phyloP scores from a whole-genome alignment of 2,888 invertebrate genomes.

The Melitaea athalia region DNA sequence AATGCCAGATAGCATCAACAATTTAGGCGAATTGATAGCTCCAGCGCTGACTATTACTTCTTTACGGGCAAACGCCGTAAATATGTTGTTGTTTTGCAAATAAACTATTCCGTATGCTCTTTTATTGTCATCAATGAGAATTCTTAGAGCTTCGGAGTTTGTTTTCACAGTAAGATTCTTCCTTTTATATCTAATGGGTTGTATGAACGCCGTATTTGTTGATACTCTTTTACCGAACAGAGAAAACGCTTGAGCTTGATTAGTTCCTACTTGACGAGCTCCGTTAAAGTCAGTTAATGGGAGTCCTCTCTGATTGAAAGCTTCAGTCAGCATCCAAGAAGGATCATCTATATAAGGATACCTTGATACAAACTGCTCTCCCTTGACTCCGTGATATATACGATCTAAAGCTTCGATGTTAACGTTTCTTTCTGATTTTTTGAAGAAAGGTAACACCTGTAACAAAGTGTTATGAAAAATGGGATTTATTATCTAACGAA shows the following conservation, averaged over 20 bases:
- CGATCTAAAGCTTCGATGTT: slow-evolving; percentile 73
- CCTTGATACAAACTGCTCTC: slow-evolving; percentile 82
- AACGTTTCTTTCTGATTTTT: slow-evolving; percentile 83
- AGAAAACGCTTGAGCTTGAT: slow-evolving; percentile 80
- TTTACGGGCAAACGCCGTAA: slow-evolving; percentile 56
- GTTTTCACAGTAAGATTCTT: slow-evolving; percentile 77
- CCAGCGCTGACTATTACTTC: slow-evolving; percentile 66
- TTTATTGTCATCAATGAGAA: slow-evolving; percentile 78
- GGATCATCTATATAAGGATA: slow-evolving; percentile 84
- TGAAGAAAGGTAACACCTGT: slow-evolving; percentile 85
- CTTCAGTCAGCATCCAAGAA: slow-evolving; percentile 77
- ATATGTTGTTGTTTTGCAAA: slow-evolving; percentile 41
- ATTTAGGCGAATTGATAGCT: slow-evolving; percentile 59
- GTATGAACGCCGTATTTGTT: slow-evolving; percentile 84
- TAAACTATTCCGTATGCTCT: slow-evolving; percentile 62
- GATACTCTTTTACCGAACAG: slow-evolving; percentile 82
- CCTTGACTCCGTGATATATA: slow-evolving; percentile 82
- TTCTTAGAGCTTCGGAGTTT: slow-evolving; percentile 76
- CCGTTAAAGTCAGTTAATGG: slow-evolving; percentile 80
- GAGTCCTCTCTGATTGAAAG: slow-evolving; percentile 82
- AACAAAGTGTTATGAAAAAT: background rate
- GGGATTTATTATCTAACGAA: no score
- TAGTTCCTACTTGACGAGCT: slow-evolving; percentile 78
- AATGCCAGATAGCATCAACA: slow-evolving; percentile 67
- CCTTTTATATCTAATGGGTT: slow-evolving; percentile 81